Evolutionary conservation across 2,888 invertebrate genomes (phyloP).

Genomic region (Congeria kusceri): DNA sequence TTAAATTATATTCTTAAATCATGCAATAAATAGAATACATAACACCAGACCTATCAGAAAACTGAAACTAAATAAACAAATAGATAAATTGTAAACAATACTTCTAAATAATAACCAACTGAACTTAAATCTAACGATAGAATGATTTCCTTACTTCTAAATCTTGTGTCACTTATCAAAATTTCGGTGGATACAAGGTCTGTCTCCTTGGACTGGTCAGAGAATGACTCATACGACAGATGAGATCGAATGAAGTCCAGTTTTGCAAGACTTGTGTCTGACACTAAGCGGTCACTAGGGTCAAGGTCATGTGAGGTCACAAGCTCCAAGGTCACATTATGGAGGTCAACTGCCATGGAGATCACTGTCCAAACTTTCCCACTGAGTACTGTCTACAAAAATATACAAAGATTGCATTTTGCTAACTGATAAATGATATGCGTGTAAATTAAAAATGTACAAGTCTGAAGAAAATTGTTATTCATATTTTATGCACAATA

Average conservation of each 20-base stretch:
- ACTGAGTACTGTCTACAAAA: constrained; percentile 83
- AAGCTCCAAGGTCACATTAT: constrained; percentile 93
- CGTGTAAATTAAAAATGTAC: too few relatives aligned
- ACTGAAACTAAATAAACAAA: too few relatives aligned
- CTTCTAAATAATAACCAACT: too few relatives aligned
- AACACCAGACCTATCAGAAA: too few relatives aligned
- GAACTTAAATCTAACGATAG: too few relatives aligned
- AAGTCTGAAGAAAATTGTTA: too few relatives aligned
- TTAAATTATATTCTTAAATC: too few relatives aligned
- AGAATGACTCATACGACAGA: constrained; percentile 93
- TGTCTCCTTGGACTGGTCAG: constrained; percentile 95
- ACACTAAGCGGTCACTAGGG: constrained; percentile 58
- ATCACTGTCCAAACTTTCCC: constrained; percentile 91
- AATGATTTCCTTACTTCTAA: constrained; percentile 83
- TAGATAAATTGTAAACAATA: too few relatives aligned
- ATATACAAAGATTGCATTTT: neutral
- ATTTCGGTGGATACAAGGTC: constrained; percentile 97
- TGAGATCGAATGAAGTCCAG: constrained; percentile 96
- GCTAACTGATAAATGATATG: neutral
- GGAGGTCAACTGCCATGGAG: constrained; percentile 93
- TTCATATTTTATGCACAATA: too few relatives aligned
- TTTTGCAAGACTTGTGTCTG: constrained; percentile 89
- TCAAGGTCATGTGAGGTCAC: constrained; percentile 74
- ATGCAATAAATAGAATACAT: too few relatives aligned
- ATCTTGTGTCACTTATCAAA: constrained; percentile 91